Conservation (phyloP, 2,113 vertebrate genomes). For the Microcebus griseorufus region DNA sequence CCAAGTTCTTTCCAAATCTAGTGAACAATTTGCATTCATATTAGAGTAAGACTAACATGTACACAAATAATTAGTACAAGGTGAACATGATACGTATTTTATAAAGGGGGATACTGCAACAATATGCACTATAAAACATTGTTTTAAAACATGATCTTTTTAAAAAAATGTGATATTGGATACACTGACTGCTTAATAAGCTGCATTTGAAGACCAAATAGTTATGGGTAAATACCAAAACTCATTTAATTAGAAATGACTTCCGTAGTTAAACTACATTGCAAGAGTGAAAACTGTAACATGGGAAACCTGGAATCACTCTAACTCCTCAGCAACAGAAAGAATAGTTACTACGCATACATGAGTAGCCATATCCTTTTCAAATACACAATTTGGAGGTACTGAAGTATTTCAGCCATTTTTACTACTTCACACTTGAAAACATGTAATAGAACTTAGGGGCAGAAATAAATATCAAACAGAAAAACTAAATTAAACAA, state of each 20-base stretch:
- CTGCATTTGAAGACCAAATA: not conserved
- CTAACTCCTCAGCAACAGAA: not conserved
- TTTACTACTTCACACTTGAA: not conserved
- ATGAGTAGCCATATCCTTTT: not conserved
- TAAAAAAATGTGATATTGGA: not conserved
- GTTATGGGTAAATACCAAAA: not conserved
- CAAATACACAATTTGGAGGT: conserved; percentile 6
- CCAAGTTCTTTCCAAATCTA: conserved; percentile 28
- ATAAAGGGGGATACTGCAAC: not conserved
- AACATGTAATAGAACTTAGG: not conserved
- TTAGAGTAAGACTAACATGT: not conserved
- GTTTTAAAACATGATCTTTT: not conserved
- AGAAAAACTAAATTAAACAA: not conserved
- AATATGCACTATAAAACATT: not conserved
- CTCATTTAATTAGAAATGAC: conserved; percentile 17
- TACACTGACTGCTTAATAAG: not conserved
- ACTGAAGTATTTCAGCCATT: not conserved
- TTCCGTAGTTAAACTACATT: conserved; percentile 16
- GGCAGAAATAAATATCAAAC: conserved; percentile 35
- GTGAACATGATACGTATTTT: not conserved
- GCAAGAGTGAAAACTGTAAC: not conserved
- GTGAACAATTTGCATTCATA: not conserved
- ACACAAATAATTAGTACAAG: conserved; percentile 18
- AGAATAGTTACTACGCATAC: not conserved
- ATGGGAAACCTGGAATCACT: not conserved